These are phyloP conservation scores for Parotocinclus haroldoi DNA, from an alignment of 2,797 vertebrate genomes.

Conservation along the genomic window DNA sequence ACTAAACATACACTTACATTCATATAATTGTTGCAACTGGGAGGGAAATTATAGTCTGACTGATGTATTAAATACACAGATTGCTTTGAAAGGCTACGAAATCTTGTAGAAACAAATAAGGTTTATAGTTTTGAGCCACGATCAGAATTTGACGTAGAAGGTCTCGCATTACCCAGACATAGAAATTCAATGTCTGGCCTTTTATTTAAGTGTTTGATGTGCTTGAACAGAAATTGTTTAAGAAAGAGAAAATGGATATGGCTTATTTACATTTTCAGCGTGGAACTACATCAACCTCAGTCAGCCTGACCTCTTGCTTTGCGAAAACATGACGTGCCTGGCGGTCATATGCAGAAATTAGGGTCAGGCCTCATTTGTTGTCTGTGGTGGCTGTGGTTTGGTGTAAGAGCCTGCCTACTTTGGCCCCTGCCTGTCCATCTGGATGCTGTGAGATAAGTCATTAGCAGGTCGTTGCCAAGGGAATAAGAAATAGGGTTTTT, in stretches of 20 bases:
- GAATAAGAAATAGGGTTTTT: conserved; percentile 53
- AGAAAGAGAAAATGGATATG: not conserved
- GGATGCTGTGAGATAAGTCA: conserved; percentile 47
- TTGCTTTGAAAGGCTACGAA: too few species aligned
- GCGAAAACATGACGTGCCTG: not conserved
- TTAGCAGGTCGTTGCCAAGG: conserved; percentile 53
- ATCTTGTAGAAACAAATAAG: too few species aligned
- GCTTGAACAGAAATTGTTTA: not conserved
- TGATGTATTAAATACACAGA: too few species aligned
- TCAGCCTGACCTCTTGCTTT: not conserved
- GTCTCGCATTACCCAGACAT: too few species aligned
- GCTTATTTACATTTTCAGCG: conserved; percentile 8
- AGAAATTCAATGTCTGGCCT: not conserved
- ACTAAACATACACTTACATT: conserved; percentile 19
- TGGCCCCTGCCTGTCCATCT: conserved; percentile 47
- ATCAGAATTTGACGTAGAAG: too few species aligned
- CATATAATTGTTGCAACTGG: not conserved
- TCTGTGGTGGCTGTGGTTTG: conserved; percentile 21
- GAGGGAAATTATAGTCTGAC: too few species aligned
- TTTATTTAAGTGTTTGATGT: not conserved
- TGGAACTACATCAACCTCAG: conserved; percentile 2
- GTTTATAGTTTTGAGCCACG: too few species aligned
- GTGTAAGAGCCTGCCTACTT: conserved; percentile 12
- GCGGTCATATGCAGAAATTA: not conserved
- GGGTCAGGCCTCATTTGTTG: conserved; percentile 31